Conservation (phyloP, 2,797 vertebrate species). For the Fringilla coelebs region DNA sequence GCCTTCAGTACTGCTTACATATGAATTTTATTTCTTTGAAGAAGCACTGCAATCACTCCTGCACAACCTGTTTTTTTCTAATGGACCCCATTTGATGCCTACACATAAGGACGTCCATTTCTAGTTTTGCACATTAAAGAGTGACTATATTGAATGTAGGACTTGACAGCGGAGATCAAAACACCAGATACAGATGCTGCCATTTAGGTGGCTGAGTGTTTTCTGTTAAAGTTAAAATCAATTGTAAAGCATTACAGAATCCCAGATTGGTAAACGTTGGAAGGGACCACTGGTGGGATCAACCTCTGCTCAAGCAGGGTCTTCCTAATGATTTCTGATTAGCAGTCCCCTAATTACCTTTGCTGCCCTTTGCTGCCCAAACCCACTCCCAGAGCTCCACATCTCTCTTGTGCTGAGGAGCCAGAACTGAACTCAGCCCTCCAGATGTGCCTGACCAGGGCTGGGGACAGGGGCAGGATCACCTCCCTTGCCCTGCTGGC, state of each 20-base stretch:
- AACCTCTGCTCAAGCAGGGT: background rate
- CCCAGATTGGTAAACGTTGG: background rate
- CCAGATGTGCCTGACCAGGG: background rate
- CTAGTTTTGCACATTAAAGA: background rate
- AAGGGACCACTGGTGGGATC: background rate
- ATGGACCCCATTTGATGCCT: background rate
- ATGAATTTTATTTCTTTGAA: background rate
- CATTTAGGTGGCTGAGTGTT: background rate
- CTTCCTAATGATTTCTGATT: background rate
- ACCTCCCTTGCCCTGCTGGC: background rate
- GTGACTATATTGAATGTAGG: background rate
- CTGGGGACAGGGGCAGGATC: background rate
- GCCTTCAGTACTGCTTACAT: background rate
- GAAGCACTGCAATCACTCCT: background rate
- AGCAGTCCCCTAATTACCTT: background rate
- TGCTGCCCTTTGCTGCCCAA: background rate
- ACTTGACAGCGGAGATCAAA: background rate
- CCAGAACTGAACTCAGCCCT: background rate
- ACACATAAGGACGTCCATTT: background rate
- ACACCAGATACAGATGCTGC: background rate
- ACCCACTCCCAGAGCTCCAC: accelerated
- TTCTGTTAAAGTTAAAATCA: background rate
- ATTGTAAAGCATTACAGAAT: background rate
- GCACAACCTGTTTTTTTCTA: background rate
- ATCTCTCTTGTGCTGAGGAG: background rate